These are phyloP conservation scores for Ageneiosus marmoratus DNA, from an alignment of 2,113 vertebrate genomes.

Conservation along the genomic window DNA sequence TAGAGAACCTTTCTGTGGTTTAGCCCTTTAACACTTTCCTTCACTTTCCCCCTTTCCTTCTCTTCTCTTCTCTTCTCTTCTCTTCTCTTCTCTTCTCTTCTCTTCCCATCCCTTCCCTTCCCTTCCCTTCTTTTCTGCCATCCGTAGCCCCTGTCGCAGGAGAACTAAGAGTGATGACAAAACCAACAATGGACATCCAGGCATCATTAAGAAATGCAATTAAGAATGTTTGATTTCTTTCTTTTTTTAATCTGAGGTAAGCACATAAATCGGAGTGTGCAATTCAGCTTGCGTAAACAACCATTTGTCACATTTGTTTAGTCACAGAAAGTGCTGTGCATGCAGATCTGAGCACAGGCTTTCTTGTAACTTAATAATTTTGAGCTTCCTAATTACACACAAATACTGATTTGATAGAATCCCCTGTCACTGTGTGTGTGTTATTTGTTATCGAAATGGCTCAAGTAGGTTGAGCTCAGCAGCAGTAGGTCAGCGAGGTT, in stretches of 20 bases:
- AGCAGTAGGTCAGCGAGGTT: conserved; percentile 4
- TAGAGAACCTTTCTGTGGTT: conserved; percentile 58
- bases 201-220: conserved; percentile 63
- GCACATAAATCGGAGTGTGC: conserved; percentile 35
- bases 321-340: neutral
- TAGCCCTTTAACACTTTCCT: conserved; percentile 46
- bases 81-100: neutral
- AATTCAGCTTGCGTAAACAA: neutral
- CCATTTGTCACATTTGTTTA: neutral
- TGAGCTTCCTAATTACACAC: conserved; percentile 12
- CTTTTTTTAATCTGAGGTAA: conserved; percentile 61
- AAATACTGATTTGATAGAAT: conserved; percentile 29
- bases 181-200: conserved; percentile 44
- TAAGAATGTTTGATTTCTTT: conserved; percentile 69
- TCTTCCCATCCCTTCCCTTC: no score
- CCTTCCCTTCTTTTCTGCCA: neutral
- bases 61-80: neutral
- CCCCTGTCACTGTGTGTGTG: neutral
- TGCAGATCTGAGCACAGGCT: neutral
- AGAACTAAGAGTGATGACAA: conserved; percentile 54
- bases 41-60: neutral
- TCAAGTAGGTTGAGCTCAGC: neutral
- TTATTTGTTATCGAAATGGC: conserved; percentile 14
- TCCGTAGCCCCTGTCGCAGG: conserved; percentile 9
- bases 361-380: conserved; percentile 13